Conservation (phyloP, 2,113 vertebrate genomes). For the Chamaea fasciata region DNA sequence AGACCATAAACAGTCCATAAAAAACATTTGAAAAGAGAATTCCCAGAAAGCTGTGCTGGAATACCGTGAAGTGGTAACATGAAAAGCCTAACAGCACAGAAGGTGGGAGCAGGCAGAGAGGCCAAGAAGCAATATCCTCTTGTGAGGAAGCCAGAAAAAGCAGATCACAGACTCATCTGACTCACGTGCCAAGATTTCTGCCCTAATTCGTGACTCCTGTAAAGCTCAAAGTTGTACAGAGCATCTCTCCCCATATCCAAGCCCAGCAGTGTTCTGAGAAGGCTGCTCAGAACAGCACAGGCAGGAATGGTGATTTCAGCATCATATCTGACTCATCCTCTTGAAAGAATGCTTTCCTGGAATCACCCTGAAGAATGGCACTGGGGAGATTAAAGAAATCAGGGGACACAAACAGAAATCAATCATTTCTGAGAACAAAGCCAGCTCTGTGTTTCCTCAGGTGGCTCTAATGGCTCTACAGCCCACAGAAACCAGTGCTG, state of each 20-base stretch:
- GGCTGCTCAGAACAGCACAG: not conserved
- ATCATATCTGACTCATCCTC: not conserved
- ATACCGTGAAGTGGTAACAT: not conserved
- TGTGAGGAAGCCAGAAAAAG: slow-evolving; percentile 16
- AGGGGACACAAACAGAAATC: not conserved
- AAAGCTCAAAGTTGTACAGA: not conserved
- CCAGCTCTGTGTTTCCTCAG: not conserved
- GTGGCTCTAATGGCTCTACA: not conserved
- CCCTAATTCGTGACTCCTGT: not conserved
- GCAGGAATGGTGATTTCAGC: not conserved
- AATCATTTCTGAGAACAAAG: not conserved
- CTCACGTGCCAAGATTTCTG: not conserved
- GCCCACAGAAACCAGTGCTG: not conserved
- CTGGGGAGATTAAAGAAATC: not conserved
- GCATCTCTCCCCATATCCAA: not conserved
- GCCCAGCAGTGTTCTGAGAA: not conserved
- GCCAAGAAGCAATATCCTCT: slow-evolving; percentile 50
- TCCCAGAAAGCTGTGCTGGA: slow-evolving; percentile 41
- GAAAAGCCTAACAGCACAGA: slow-evolving; percentile 14
- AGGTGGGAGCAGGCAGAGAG: slow-evolving; percentile 27
- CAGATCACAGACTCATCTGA: slow-evolving; percentile 23
- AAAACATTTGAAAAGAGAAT: slow-evolving; percentile 28
- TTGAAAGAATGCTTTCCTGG: not conserved
- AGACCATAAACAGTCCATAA: slow-evolving; percentile 46
- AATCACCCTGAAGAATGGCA: not conserved